Evolutionary conservation across 2,888 invertebrate species (phyloP), one percentile per base, ranked within the genome.

Genomic region (Heliothis peltigera): DNA sequence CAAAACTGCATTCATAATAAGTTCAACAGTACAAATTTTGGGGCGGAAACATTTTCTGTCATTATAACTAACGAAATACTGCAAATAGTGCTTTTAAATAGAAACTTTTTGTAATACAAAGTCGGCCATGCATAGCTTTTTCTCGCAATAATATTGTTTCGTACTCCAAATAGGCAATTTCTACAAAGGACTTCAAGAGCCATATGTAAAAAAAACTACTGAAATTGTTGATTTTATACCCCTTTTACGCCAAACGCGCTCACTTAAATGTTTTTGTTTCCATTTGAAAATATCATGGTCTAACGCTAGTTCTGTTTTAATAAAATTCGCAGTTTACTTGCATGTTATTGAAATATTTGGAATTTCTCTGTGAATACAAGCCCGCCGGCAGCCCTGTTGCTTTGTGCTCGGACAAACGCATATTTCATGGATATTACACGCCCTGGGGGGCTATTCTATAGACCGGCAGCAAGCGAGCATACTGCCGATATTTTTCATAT

Each of bases 271-370:
- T 46, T 68, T 77, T 75, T 66, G 58, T 72, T 74, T 59, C 35
- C 43, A 67, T 75, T 65, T 52, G 19, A 64, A 73, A 64, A 64
- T 55, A 65, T 67, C 58, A 64, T 74, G 61, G 61, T 70, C 58
- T 66, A 56, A 25, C 46, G 39, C 48, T 51, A 17, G 55, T 70
- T 65, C 17, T 64, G 70, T 79, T 85, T 84, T 79, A 82, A 81
- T 82, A 84, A 80, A 81, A 81, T 70, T 78, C 75, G 74, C 78
- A 80, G 77, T 83, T 80, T 74, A 79, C 77, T 80, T 77, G 76
- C 69, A 73, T 72, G 80, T 76, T 88, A 92, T 91, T 89, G 89
- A 87, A 91, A 91, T 90, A 88, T 89, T 89, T 85, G 80, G 79
- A 85, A 90, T 89, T 84, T 85, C 83, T 75, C 81, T 66, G 67